phyloP scores from a whole-genome alignment of 2,888 invertebrate genomes.

The Melanophora roralis region DNA sequence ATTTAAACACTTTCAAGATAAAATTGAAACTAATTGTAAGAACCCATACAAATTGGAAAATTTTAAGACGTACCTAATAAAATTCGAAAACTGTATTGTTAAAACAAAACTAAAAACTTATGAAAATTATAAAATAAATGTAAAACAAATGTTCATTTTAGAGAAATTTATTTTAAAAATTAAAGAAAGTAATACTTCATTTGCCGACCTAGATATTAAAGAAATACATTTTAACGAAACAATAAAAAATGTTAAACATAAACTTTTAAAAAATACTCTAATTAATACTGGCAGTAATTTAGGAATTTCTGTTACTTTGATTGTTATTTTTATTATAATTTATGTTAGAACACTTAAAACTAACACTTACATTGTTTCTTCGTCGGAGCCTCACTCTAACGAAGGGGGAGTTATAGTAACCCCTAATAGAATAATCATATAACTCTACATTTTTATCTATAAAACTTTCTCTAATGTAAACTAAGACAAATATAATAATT shows the following conservation, averaged over 20 bases:
- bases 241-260: no score
- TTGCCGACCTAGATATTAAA: no score
- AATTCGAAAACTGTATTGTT: conserved; percentile 52
- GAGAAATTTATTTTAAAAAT: conserved; percentile 49
- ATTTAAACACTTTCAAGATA: conserved; percentile 36
- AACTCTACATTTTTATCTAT: no score
- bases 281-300: no score
- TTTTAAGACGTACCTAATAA: conserved; percentile 44
- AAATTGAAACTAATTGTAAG: conserved; percentile 38
- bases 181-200: no score
- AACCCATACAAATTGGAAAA: conserved; percentile 31
- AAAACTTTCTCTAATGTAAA: no score
- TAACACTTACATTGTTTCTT: not conserved
- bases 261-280: no score
- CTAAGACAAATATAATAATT: no score
- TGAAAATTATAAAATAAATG: conserved; percentile 35
- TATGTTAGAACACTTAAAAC: not conserved
- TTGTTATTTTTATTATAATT: conserved; percentile 20
- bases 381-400: conserved; percentile 32
- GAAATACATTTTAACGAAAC: no score
- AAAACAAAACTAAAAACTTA: conserved; percentile 27
- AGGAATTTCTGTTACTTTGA: not conserved
- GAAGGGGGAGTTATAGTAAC: conserved; percentile 14
- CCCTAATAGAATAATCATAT: no score
- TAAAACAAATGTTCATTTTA: conserved; percentile 46